phyloP scores from a whole-genome alignment of 2,113 vertebrate species.

The Anser brachyrhynchus region DNA sequence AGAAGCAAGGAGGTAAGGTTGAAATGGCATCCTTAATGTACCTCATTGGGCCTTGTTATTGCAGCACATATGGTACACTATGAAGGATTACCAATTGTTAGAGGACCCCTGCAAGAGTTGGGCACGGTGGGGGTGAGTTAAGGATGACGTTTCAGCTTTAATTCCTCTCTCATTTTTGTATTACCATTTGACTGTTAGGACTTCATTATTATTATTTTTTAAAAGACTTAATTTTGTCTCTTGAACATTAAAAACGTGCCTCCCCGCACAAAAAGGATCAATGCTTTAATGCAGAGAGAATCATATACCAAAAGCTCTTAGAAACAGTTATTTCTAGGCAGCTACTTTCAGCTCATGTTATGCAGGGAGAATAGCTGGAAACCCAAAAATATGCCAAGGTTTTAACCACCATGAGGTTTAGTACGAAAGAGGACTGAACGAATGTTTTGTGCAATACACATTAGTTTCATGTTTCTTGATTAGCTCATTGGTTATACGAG shows the following conservation, averaged over 20 bases:
- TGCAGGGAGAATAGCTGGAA: slow-evolving; percentile 57
- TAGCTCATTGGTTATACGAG: neutral
- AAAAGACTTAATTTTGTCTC: neutral
- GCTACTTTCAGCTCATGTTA: slow-evolving; percentile 37
- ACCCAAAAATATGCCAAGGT: slow-evolving; percentile 62
- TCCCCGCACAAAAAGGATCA: neutral
- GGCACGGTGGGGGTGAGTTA: slow-evolving; percentile 65
- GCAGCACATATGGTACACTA: slow-evolving; percentile 60
- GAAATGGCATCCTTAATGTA: slow-evolving; percentile 64
- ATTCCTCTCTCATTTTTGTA: slow-evolving; percentile 52
- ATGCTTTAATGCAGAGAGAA: neutral
- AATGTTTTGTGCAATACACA: neutral
- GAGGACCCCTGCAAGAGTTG: slow-evolving; percentile 60
- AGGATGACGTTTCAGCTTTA: slow-evolving; percentile 68
- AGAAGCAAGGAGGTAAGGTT: slow-evolving; percentile 59
- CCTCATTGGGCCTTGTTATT: slow-evolving; percentile 59
- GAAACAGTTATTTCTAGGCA: slow-evolving; percentile 36
- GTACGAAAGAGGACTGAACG: slow-evolving; percentile 16
- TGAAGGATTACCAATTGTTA: slow-evolving; percentile 73
- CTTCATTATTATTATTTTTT: neutral
- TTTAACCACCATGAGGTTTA: slow-evolving; percentile 57
- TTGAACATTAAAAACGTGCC: neutral
- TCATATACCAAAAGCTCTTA: neutral
- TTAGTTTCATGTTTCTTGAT: slow-evolving; percentile 23
- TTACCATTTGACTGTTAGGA: slow-evolving; percentile 14